Evolutionary conservation across 2,888 invertebrate species (phyloP).

Genomic region (Cremastobaeus sp.): DNA sequence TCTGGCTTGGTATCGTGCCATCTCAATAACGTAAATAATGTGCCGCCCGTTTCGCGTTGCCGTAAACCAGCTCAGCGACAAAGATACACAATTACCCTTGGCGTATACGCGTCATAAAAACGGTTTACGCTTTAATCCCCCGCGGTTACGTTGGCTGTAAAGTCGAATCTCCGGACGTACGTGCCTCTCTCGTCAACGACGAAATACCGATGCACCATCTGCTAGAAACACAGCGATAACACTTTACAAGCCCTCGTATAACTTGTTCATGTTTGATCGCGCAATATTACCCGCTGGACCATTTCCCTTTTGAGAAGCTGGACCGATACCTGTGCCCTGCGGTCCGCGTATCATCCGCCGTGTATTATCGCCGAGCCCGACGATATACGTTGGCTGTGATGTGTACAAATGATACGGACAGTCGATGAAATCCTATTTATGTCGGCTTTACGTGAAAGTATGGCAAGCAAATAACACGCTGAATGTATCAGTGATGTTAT

Average conservation of each 20-base stretch:
- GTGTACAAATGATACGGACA: conserved; percentile 19
- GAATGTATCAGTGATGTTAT: background rate
- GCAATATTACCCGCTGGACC: conserved; percentile 48
- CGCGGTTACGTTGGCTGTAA: conserved; percentile 58
- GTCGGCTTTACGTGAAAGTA: conserved; percentile 29
- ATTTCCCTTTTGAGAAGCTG: conserved; percentile 41
- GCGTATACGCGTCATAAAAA: conserved; percentile 60
- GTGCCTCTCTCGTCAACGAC: conserved; percentile 49
- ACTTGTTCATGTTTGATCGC: conserved; percentile 59
- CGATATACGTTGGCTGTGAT: conserved; percentile 35
- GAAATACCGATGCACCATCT: conserved; percentile 57
- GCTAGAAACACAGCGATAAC: conserved; percentile 57
- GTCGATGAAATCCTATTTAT: conserved; percentile 40
- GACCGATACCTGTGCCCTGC: conserved; percentile 23
- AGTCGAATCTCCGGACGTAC: conserved; percentile 50
- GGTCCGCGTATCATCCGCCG: conserved; percentile 5
- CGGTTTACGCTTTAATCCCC: conserved; percentile 59
- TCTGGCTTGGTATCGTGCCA: conserved; percentile 29
- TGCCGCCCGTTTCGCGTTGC: conserved; percentile 43
- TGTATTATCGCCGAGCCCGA: conserved; percentile 29
- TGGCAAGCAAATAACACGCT: background rate
- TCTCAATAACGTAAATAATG: conserved; percentile 58
- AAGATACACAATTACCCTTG: conserved; percentile 61
- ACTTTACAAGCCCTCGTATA: conserved; percentile 59
- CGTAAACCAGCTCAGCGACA: conserved; percentile 45